phyloP scores from a whole-genome alignment of 2,113 vertebrate species.

The Seriola dumerili region DNA sequence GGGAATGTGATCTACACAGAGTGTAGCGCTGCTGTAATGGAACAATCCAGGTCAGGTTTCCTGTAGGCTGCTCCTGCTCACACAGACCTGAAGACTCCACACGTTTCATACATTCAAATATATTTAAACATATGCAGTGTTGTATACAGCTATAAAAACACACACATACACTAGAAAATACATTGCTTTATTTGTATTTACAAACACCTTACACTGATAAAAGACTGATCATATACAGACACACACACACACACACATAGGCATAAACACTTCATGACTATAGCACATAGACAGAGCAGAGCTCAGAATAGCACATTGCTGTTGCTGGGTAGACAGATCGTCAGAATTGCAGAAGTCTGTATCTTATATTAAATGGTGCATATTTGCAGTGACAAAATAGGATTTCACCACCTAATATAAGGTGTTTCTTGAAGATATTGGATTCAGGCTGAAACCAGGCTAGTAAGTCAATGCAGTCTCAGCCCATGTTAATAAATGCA shows the following conservation, averaged over 20 bases:
- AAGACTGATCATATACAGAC: not conserved
- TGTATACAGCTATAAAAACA: not conserved
- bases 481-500: not conserved
- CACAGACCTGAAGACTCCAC: slow-evolving; percentile 38
- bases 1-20: slow-evolving; percentile 67
- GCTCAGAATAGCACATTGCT: slow-evolving; percentile 40
- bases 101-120: slow-evolving; percentile 31
- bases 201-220: not conserved
- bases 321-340: slow-evolving; percentile 45
- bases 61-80: slow-evolving; percentile 16
- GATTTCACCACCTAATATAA: too few relatives aligned
- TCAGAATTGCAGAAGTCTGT: too few relatives aligned
- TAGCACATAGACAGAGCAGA: not conserved
- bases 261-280: not conserved
- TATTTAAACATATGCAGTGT: slow-evolving; percentile 2
- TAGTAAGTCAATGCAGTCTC: not conserved
- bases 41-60: slow-evolving; percentile 81
- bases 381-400: too few relatives aligned
- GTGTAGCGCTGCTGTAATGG: slow-evolving; percentile 77
- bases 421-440: too few relatives aligned
- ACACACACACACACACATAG: not conserved
- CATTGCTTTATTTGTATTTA: not conserved
- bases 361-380: too few relatives aligned
- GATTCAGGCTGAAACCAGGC: not conserved
- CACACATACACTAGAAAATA: not conserved